These are phyloP conservation scores for Callinectes sapidus DNA, from an alignment of 2,888 invertebrate genomes.

Conservation along the genomic window DNA sequence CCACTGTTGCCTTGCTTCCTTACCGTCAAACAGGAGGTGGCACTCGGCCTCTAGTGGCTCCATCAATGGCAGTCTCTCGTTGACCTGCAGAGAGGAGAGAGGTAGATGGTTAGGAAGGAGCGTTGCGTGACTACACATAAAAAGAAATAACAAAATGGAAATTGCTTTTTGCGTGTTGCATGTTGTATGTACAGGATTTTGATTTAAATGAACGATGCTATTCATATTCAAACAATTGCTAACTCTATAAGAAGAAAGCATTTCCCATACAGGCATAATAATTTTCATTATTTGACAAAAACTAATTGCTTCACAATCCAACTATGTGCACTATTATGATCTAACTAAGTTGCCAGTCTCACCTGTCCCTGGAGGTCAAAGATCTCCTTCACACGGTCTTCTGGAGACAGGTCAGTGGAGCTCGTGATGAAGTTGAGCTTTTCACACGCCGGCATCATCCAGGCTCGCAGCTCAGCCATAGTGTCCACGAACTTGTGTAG, in stretches of 20 bases:
- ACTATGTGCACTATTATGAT: not conserved
- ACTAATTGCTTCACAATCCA: not conserved
- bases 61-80: constrained; percentile 69
- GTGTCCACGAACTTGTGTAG: constrained; percentile 66
- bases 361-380: constrained; percentile 72
- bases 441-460: constrained; percentile 72
- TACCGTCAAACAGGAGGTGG: constrained; percentile 69
- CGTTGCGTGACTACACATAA: not conserved
- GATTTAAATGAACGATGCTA: not conserved
- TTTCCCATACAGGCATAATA: not conserved
- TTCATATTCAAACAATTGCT: not conserved
- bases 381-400: constrained; percentile 73
- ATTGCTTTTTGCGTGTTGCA: not conserved
- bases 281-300: too few species aligned
- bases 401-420: constrained; percentile 70
- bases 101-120: not conserved
- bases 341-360: not conserved
- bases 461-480: constrained; percentile 66
- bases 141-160: not conserved
- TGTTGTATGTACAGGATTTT: not conserved
- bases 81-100: constrained; percentile 56
- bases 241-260: not conserved
- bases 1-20: not conserved
- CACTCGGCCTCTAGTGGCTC: constrained; percentile 69
- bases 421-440: constrained; percentile 71